Base-by-base conservation (phyloP, 2,888 invertebrate species). In the Diarsia mendica region DNA sequence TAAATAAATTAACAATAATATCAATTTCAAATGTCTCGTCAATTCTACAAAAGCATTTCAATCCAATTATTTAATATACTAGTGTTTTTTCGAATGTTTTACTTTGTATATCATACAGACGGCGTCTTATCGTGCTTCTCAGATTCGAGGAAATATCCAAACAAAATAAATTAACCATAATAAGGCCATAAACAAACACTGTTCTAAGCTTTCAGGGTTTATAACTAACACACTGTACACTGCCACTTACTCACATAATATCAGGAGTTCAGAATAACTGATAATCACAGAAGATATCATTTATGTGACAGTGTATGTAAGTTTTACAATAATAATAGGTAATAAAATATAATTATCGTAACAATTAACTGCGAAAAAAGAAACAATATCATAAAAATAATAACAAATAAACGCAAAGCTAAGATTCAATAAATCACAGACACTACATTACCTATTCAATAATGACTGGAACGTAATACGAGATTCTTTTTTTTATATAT, bases 371-470 rank as follows among this genome's bases (percentile, higher is more conserved):
- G 67, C 51, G 23, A 53, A 46, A 6, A 85, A 66, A 84, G 78
- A 63, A 68, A 70, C n/a, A 3, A 9, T 77, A 79, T 87, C 79
- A 84, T 76, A 83, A 82, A 89, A 86, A 79, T 85, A 90, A 90
- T 88, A 92, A 58, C 20, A 49, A 72, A 86, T 74, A 87, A 94
- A 93, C 88, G 91, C 88, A 92, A 85, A 93, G 85, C 89, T 91
- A 93, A 90, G 86, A 89, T 88, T 91, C 87, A 92, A 90, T 90
- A 90, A 94, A 93, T 96, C 95, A 96, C 96, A 96, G 95, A 95
- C 93, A 93, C 72, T 55, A 95, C 92, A 77, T 90, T 88, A 91
- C 87, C 90, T 93, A 93, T 91, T 88, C 84, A 82, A 89, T 90
- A 91, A 92, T 94, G 92, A 94, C 91, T 90, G 91, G 90, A 91